Evolutionary conservation across 2,888 invertebrate genomes (phyloP), one percentile per base, ranked within the genome.

Genomic region (Mythimna pallens): DNA sequence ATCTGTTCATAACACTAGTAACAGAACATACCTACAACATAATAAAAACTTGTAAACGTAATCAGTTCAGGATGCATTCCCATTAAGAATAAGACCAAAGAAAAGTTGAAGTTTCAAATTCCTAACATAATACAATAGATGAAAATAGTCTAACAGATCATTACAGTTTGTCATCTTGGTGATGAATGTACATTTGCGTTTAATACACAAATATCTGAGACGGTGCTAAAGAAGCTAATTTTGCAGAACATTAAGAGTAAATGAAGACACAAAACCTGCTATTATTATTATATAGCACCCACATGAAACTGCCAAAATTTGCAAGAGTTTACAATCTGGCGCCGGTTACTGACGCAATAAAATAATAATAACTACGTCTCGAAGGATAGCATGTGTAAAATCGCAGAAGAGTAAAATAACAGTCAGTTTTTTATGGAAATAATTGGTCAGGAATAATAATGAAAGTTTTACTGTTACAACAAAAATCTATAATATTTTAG

Each of bases 261-360:
- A 78, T 71, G 30, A 73, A 76, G 64, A 84, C 55, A 74, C 71
- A 74, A 61, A 71, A 57, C n/a, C 34, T 43, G 43, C 25, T 30
- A 71, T 69, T 80, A n/a, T n/a, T n/a, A n/a, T n/a, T n/a, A n/a
- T n/a, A n/a, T n/a, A 57, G 34, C 59, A 67, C 25, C 57, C 54
- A 76, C 57, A 52, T 22, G 22, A 57, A 64, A 55, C 64, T 69
- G 70, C 69, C 64, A 80, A 79, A 76, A 76, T 62, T 66, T 61
- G 22, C 34, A 57, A 76, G 61, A 81, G 65, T 65, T 67, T 63
- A 72, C 43, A 70, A 58, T 59, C 62, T 76, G 73, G 81, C 77
- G 67, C 73, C 67, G 57, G 70, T 64, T 78, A 72, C 78, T 70
- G 71, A 78, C 81, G 84, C 81, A 65, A 66, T 75, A 68, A 83